Conservation (phyloP, 2,113 vertebrate species). For the Epinephelus lanceolatus region DNA sequence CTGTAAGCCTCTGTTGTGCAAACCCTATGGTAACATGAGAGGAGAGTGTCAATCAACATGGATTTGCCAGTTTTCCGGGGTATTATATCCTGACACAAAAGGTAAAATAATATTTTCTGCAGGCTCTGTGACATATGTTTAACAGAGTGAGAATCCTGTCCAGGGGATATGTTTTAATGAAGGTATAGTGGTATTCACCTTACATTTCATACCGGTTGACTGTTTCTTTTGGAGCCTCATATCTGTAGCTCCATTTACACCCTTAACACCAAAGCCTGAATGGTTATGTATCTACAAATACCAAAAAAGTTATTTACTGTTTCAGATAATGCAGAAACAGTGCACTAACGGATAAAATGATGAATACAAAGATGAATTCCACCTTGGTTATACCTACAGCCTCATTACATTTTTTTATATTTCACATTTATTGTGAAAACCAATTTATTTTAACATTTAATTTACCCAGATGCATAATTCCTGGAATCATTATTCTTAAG, state of each 20-base stretch:
- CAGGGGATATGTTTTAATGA: not conserved
- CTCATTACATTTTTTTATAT: not conserved
- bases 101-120: constrained; percentile 52
- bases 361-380: not conserved
- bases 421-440: not conserved
- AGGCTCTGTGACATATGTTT: not conserved
- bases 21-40: constrained; percentile 77
- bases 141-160: not conserved
- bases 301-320: too few species aligned
- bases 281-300: not conserved
- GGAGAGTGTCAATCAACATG: constrained; percentile 68
- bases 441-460: not conserved
- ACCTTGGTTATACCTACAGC: not conserved
- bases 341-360: not conserved
- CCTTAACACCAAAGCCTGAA: not conserved
- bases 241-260: not conserved
- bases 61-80: constrained; percentile 53
- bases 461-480: not conserved
- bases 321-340: not conserved
- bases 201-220: not conserved
- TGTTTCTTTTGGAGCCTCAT: not conserved
- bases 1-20: constrained; percentile 67
- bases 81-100: constrained; percentile 55
- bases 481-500: constrained; percentile 14
- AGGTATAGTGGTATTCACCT: not conserved